Evolutionary conservation across 2,888 invertebrate genomes (phyloP), one percentile per base, ranked within the genome.

Genomic region (Sinotaia quadrata): DNA sequence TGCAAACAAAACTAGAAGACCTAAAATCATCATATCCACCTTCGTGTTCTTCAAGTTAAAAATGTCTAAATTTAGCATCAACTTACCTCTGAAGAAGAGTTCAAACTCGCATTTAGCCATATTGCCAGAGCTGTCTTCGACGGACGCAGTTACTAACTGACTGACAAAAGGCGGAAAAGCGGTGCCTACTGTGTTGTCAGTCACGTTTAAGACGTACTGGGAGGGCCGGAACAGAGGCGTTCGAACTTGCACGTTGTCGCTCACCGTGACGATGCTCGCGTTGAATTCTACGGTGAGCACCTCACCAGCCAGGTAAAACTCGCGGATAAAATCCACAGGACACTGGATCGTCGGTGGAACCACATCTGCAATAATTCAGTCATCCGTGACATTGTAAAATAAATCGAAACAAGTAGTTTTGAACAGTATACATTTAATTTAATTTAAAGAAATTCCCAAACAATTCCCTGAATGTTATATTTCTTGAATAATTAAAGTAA

Each of bases 81-180:
- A 74, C 78, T 70, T 75, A 84, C 83, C 77, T 58, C 67, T 60
- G 7, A 74, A 73, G 4, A 68, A 57, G 41, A 98, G 95, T 83
- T 97, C 96, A 24, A 98, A 95, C 90, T 94, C 94, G 85, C 98
- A 98, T 84, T 96, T 95, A 7, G 97, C 98, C 12, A 95, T 95
- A 84, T 98, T 98, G 75, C 97, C 97, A 84, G 98, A 97, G 81
- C 94, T 95, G 89, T 98, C 98, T 81, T 94, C 97, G 2, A 97
- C 98, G 0, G 96, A 94, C 82, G 98, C 98, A 89, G 95, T 94
- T 0, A 97, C 95, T 21, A 33, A 33, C 44, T 44, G 15, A 33
- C 34, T 49, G 3, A 24, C n/a, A 41, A 21, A 62, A 24, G 61
- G 66, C 18, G 69, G 72, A 59, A 72, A 72, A 7, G 63, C 37